Evolutionary conservation across 2,888 invertebrate species (phyloP).

Genomic region (Caenorhabditis sp.): DNA sequence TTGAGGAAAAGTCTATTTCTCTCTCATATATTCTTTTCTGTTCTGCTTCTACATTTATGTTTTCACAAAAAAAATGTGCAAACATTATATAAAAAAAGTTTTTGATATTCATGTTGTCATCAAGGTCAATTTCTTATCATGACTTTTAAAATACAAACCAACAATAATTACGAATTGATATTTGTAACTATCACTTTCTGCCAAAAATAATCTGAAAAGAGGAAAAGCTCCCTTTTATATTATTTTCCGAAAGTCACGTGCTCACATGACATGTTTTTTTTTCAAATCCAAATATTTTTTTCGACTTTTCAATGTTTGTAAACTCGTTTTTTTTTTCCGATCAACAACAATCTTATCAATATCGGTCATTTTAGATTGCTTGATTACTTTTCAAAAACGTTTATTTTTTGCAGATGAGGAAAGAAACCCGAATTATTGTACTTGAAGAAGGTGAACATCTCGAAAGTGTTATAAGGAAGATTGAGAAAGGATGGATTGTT

Average conservation of each 20-base stretch:
- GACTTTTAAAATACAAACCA: too few species aligned
- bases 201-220: too few species aligned
- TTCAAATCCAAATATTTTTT: neutral
- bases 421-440: slow-evolving; percentile 50
- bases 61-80: too few species aligned
- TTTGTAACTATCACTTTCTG: too few species aligned
- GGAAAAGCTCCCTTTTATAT: neutral
- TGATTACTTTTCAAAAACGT: neutral
- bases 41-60: too few species aligned
- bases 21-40: too few species aligned
- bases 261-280: neutral
- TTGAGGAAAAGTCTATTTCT: too few species aligned
- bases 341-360: neutral
- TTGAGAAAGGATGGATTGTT: slow-evolving; percentile 64
- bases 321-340: neutral
- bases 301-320: neutral
- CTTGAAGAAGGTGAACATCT: slow-evolving; percentile 62
- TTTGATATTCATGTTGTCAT: too few species aligned
- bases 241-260: neutral
- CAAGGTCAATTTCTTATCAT: too few species aligned
- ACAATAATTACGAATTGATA: too few species aligned
- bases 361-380: neutral
- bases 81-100: too few species aligned
- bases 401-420: slow-evolving; percentile 5
- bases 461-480: slow-evolving; percentile 57